These are phyloP conservation scores for Machimus rusticus DNA, from an alignment of 2,888 invertebrate species.

Conservation along the genomic window DNA sequence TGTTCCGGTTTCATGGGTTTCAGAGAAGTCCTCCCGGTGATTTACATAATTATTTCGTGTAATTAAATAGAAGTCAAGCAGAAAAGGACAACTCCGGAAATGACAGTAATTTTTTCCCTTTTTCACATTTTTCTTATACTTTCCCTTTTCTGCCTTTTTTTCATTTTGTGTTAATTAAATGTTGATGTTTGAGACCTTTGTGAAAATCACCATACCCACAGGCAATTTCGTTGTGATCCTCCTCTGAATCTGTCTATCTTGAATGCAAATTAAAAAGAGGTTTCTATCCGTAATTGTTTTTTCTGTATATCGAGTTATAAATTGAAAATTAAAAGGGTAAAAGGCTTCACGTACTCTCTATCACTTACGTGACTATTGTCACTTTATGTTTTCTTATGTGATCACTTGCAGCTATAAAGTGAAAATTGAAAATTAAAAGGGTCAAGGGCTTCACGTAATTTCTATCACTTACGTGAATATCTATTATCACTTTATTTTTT, in stretches of 20 bases:
- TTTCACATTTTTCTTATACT: background rate
- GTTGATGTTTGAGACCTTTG: background rate
- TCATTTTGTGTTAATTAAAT: background rate
- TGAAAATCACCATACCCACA: background rate
- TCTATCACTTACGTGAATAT: too few relatives aligned
- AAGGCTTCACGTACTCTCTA: too few relatives aligned
- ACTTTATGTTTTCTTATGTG: too few relatives aligned
- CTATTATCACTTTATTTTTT: too few relatives aligned
- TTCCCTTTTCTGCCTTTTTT: background rate
- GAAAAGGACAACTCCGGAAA: background rate
- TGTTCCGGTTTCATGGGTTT: constrained; percentile 5
- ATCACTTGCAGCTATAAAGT: too few relatives aligned
- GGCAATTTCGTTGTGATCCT: background rate
- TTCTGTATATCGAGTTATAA: too few relatives aligned
- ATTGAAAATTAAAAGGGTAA: too few relatives aligned
- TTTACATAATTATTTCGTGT: constrained; percentile 20
- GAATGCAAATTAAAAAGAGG: background rate
- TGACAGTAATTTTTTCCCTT: background rate
- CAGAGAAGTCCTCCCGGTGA: background rate
- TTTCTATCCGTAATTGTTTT: too few relatives aligned
- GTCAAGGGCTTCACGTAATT: too few relatives aligned
- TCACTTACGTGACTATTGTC: too few relatives aligned
- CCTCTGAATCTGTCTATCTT: background rate
- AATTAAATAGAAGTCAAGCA: constrained; percentile 24
- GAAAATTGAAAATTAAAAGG: too few relatives aligned